These are phyloP conservation scores for Psittacus erithacus DNA, from an alignment of 2,113 vertebrate genomes.

Conservation along the genomic window DNA sequence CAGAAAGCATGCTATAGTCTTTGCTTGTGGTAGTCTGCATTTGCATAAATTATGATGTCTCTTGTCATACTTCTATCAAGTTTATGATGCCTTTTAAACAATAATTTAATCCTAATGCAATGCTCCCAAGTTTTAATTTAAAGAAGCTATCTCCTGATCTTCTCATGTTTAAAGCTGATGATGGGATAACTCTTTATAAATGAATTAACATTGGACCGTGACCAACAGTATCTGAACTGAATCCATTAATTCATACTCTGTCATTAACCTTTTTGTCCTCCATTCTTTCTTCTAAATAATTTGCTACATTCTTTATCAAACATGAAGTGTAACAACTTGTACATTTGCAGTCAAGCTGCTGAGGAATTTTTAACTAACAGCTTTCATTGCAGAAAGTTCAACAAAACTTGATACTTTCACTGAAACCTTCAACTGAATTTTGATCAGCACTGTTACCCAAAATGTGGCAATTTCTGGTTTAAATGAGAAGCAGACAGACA, in stretches of 20 bases:
- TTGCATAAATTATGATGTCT: not conserved
- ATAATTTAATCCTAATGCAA: slow-evolving; percentile 40
- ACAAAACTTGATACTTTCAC: not conserved
- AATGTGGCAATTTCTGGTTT: not conserved
- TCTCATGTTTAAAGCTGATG: slow-evolving; percentile 47
- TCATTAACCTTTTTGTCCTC: slow-evolving; percentile 57
- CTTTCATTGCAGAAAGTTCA: not conserved
- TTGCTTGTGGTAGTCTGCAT: not conserved
- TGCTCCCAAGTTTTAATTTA: slow-evolving; percentile 18
- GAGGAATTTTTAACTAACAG: not conserved
- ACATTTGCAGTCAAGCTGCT: not conserved
- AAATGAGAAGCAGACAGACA: not conserved
- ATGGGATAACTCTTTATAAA: slow-evolving; percentile 40
- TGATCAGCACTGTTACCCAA: not conserved
- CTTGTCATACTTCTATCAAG: not conserved
- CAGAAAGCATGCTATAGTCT: not conserved
- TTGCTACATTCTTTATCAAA: slow-evolving; percentile 7
- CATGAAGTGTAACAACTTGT: not conserved
- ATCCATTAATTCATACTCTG: slow-evolving; percentile 24
- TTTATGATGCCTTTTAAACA: slow-evolving; percentile 39
- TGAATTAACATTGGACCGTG: slow-evolving; percentile 23
- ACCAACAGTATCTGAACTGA: slow-evolving; percentile 16
- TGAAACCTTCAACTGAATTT: not conserved
- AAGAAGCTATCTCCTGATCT: slow-evolving; percentile 12
- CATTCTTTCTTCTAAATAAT: not conserved